Evolutionary conservation across 2,113 vertebrate genomes (phyloP).

Genomic region (Rissa tridactyla): DNA sequence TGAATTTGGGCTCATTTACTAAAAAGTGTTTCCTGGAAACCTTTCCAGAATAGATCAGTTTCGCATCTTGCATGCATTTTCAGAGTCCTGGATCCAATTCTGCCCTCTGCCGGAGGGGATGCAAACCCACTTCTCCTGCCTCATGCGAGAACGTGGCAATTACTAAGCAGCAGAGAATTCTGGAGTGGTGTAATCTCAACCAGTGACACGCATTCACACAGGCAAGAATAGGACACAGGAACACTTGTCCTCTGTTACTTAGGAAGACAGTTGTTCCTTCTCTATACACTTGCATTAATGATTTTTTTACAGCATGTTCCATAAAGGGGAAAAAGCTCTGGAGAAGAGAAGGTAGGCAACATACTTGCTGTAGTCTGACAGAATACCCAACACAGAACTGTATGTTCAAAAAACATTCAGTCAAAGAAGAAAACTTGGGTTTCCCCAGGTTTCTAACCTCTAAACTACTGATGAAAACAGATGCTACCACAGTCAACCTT

Average conservation of each 20-base stretch:
- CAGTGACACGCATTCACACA: not conserved
- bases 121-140: not conserved
- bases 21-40: not conserved
- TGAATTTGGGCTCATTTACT: not conserved
- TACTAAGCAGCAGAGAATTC: not conserved
- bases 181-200: not conserved
- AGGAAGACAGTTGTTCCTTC: not conserved
- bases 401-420: not conserved
- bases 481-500: not conserved
- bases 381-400: not conserved
- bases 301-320: not conserved
- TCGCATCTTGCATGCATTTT: not conserved
- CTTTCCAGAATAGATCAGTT: not conserved
- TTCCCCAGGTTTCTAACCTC: not conserved
- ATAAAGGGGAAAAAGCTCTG: not conserved
- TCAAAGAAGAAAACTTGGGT: not conserved
- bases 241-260: not conserved
- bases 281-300: not conserved
- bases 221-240: not conserved
- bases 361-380: rapidly evolving
- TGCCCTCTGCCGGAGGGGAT: not conserved
- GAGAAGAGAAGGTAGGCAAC: not conserved
- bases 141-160: rapidly evolving
- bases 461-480: not conserved
- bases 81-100: not conserved